Percentiles rank a stretch among this genome's conserved stretches.
phyloP scores from a whole-genome alignment of 2,113 vertebrate genomes.

The Uria lomvia region DNA sequence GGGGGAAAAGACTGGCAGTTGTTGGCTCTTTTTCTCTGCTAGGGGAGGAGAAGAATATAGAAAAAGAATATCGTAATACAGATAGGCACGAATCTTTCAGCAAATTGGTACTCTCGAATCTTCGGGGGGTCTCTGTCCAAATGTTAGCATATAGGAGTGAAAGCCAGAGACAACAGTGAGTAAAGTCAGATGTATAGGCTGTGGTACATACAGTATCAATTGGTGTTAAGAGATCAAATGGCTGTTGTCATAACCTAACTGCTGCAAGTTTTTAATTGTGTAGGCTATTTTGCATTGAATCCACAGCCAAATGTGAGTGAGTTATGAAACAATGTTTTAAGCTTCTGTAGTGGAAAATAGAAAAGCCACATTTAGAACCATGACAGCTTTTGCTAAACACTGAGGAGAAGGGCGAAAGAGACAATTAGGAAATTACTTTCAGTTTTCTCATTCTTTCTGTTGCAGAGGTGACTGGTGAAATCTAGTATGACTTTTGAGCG shows the following conservation, averaged over 20 bases:
- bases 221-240: not conserved
- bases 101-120: not conserved
- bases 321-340: not conserved
- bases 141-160: not conserved
- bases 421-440: not conserved
- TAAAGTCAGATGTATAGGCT: not conserved
- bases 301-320: not conserved
- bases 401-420: not conserved
- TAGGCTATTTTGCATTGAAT: not conserved
- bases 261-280: not conserved
- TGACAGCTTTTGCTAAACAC: not conserved
- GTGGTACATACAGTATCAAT: not conserved
- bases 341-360: not conserved
- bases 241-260: not conserved
- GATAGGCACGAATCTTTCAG: not conserved
- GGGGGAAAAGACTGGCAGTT: not conserved
- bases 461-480: not conserved
- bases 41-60: not conserved
- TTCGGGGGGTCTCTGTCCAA: not conserved
- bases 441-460: not conserved
- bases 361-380: not conserved
- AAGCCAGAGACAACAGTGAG: not conserved
- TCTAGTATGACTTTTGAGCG: not conserved
- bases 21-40: not conserved
- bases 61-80: not conserved